Evolutionary conservation across 2,113 vertebrate genomes (phyloP), one percentile per base, ranked within the genome.

Genomic region (Chlorodrepanis virens): DNA sequence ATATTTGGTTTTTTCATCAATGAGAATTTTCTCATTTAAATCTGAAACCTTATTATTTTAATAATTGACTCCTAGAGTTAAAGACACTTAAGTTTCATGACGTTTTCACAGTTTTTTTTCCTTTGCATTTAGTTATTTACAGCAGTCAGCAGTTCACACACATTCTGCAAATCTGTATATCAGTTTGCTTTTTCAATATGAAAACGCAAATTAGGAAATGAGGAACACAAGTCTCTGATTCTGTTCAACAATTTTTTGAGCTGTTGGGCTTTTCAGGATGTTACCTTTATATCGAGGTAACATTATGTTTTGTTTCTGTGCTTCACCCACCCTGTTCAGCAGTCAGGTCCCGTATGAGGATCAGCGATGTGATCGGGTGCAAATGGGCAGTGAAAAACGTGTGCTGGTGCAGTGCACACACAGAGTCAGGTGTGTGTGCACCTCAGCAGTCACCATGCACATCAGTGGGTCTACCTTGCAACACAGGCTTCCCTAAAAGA

Each of bases 401-500:
- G 12, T 17, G 53, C 12, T 25, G 24, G n/a, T 40, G 47, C 8
- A 25, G 14, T 23, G 37, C 25, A 37, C 8, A 6, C 15, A 17
- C 1, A 33, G 16, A 49, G 11, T 8, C 2, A 1, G 5, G 39
- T 8, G 4, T 13, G 9, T 6, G 37, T 45, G 45, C 28, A 22
- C 20, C 50, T 63, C 50, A n/a, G 50, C 67, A 82, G 10, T 6
- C 6, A 16, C 61, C 53, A n/a, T 47, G 28, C 18, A 8, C 11
- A 21, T 20, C 35, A 53, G 6, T 50, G 47, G 24, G n/a, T 35
- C 44, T 45, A 56, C 39, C 12, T 23, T 11, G 33, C 33, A n/a
- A 15, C 31, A 21, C 1, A 6, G 74, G 5, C 61, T 79, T 72
- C 53, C 27, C 53, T 91, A 29, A 49, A 64, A 45, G 31, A 28